Evolutionary conservation across 2,113 vertebrate genomes (phyloP).

Genomic region (Callipepla californica): DNA sequence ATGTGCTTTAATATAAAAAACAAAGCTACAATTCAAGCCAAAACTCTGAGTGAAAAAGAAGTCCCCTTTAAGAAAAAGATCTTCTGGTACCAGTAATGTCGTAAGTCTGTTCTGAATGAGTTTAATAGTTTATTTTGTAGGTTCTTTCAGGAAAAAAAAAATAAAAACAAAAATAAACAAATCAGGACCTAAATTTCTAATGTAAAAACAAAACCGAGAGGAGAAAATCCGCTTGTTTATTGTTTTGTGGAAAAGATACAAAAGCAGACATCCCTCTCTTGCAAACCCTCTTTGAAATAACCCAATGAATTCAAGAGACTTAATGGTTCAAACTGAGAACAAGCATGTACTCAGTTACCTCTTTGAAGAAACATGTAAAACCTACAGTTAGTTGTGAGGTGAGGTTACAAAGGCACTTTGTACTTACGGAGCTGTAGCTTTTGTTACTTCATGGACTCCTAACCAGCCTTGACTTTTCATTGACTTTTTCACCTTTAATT

Average conservation of each 20-base stretch:
- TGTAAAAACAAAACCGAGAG: background rate
- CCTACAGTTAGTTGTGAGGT: background rate
- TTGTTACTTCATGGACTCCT: constrained; percentile 3
- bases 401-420: background rate
- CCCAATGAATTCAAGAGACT: background rate
- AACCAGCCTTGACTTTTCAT: constrained; percentile 62
- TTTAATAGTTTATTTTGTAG: background rate
- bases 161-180: too few species aligned
- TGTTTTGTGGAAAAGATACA: background rate
- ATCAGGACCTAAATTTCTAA: background rate
- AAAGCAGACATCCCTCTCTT: background rate
- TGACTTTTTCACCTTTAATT: constrained; percentile 68
- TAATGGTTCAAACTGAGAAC: background rate
- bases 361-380: background rate
- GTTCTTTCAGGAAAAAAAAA: background rate
- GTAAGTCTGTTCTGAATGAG: background rate
- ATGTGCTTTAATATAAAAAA: background rate
- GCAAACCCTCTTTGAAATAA: constrained; percentile 18
- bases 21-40: background rate
- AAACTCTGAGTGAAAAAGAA: background rate
- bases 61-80: background rate
- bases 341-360: background rate
- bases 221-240: constrained; percentile 9
- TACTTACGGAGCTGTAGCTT: background rate
- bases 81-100: background rate